Evolutionary conservation across 2,797 vertebrate genomes (phyloP), one percentile per base, ranked within the genome.

Genomic region (Macrochelys suwanniensis): DNA sequence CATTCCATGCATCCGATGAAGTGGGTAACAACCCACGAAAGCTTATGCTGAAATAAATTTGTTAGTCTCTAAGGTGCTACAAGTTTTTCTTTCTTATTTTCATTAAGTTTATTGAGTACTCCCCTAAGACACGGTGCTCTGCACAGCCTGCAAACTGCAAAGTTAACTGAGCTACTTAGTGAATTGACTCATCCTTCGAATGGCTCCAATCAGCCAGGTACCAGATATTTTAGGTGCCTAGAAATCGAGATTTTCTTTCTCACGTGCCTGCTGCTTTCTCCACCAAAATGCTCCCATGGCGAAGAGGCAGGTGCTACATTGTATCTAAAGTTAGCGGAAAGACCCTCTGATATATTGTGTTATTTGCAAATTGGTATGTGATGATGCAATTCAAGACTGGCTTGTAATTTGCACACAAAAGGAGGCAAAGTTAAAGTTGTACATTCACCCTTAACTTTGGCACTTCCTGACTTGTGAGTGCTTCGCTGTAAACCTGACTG

Each of bases 381-480:
- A 3, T 28, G 81, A 17, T 37, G 4, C 26, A 4, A 49, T 25
- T 19, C 15, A 83, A n/a, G 85, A 19, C 45, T 28, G 17, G n/a
- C 80, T 45, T 19, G 50, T 0, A 1, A 82, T 42, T 33, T 0
- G 0, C 65, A 9, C 1, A 19, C 89, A 9, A 49, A 5, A 82
- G n/a, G 61, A 59, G 54, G 19, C 50, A 37, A 19, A 47, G 12
- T 76, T 76, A 74, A 26, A 42, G 45, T 28, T 76, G 13, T 47
- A 76, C 17, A 21, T 68, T 76, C 71, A 76, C 76, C 11, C 9
- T 83, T 49, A 11, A 13, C 77, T 42, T 83, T 31, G 13, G 1
- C 92, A 81, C 16, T 0, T 25, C n/a, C 71, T 74, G 10, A 5
- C 0, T n/a, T 59, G 31, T 37, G 2, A 1, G 15, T 1, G 0